These are phyloP conservation scores for Zygogramma bicolorata DNA, from an alignment of 2,888 invertebrate species.

Conservation along the genomic window DNA sequence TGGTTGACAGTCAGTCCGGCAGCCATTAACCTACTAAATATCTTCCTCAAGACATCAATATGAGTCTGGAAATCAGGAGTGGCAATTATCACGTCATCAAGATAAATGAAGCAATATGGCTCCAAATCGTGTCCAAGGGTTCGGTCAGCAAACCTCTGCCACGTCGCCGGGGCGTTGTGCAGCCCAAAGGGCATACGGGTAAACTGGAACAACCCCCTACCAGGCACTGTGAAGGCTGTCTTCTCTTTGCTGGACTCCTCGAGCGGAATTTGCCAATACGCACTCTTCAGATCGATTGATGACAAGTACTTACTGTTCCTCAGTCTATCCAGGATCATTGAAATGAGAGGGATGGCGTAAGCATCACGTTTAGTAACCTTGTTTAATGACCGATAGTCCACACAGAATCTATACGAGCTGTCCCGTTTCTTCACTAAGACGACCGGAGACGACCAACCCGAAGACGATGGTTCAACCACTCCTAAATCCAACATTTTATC, in stretches of 20 bases:
- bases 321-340: constrained; percentile 26
- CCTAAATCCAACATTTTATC: constrained; percentile 21
- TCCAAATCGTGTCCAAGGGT: constrained; percentile 46
- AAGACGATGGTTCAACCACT: constrained; percentile 26
- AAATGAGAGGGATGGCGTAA: constrained; percentile 21
- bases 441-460: constrained; percentile 16
- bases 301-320: constrained; percentile 23
- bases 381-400: not conserved
- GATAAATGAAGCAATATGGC: constrained; percentile 45
- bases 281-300: constrained; percentile 34
- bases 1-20: constrained; percentile 46
- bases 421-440: not conserved
- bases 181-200: constrained; percentile 51
- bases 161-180: constrained; percentile 48
- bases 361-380: constrained; percentile 38
- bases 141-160: constrained; percentile 45
- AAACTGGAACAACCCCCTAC: constrained; percentile 50
- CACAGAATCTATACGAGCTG: not conserved
- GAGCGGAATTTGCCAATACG: constrained; percentile 29
- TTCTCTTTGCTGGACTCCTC: constrained; percentile 31
- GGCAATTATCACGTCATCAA: constrained; percentile 49
- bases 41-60: constrained; percentile 34
- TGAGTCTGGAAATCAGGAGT: constrained; percentile 44
- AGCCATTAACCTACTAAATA: constrained; percentile 33
- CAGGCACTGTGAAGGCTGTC: constrained; percentile 50